Percentiles rank a stretch among this genome's conserved stretches.
These are phyloP conservation scores for Nomada flava DNA, from an alignment of 2,888 invertebrate genomes.

Conservation along the genomic window DNA sequence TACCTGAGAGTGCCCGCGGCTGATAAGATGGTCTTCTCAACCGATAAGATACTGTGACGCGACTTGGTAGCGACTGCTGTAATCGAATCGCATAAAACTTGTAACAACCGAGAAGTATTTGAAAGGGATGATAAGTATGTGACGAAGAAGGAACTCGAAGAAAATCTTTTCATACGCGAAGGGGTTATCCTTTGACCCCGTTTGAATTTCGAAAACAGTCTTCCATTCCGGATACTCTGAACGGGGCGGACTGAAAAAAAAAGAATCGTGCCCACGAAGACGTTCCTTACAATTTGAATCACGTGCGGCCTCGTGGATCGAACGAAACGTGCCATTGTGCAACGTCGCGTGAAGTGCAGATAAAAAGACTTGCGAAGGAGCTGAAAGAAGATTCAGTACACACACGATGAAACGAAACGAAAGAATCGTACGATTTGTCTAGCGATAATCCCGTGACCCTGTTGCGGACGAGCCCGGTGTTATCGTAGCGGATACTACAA, in stretches of 20 bases:
- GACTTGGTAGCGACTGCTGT: background rate
- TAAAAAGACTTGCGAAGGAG: background rate
- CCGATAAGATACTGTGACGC: conserved; percentile 5
- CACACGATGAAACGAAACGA: background rate
- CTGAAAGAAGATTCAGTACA: background rate
- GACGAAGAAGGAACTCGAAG: too few species aligned
- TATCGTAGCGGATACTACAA: conserved; percentile 8
- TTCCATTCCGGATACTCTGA: too few species aligned
- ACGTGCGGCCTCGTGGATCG: background rate
- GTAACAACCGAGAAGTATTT: too few species aligned
- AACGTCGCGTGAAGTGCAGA: background rate
- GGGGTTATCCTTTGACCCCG: too few species aligned
- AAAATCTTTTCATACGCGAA: too few species aligned
- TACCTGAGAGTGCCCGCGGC: background rate
- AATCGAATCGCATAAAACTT: too few species aligned
- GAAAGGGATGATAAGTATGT: too few species aligned
- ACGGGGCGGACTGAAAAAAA: too few species aligned
- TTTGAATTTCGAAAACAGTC: too few species aligned
- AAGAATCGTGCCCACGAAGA: background rate
- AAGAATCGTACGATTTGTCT: conserved; percentile 21
- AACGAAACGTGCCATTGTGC: background rate
- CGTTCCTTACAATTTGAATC: background rate
- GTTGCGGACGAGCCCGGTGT: background rate
- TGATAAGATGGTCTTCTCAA: background rate
- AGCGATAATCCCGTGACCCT: conserved; percentile 12